These are phyloP conservation scores for Myripristis murdjan DNA, from an alignment of 2,797 vertebrate species.

Conservation along the genomic window DNA sequence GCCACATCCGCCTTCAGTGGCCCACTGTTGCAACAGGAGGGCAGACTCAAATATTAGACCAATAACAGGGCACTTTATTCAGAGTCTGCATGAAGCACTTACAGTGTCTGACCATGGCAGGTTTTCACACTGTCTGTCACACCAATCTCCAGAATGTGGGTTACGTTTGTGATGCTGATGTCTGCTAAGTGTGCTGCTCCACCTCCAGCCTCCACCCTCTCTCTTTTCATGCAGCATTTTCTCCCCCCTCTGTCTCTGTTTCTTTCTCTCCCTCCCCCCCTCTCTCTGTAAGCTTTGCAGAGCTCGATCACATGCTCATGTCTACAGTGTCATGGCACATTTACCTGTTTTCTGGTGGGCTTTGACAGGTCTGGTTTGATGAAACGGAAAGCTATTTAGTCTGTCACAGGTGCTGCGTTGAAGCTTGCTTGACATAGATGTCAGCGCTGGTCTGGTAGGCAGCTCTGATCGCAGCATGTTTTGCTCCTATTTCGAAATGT, in stretches of 20 bases:
- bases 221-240: slow-evolving; percentile 12
- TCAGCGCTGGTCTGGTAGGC: slow-evolving; percentile 47
- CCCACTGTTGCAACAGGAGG: slow-evolving; percentile 33
- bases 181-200: slow-evolving; percentile 50
- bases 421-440: slow-evolving; percentile 60
- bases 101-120: slow-evolving; percentile 26
- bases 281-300: slow-evolving; percentile 16
- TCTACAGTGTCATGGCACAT: slow-evolving; percentile 59
- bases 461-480: slow-evolving; percentile 44
- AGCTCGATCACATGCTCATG: slow-evolving; percentile 60
- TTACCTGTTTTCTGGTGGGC: slow-evolving; percentile 52
- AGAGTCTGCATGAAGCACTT: background rate
- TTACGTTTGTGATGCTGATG: slow-evolving; percentile 69
- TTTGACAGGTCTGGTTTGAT: slow-evolving; percentile 73
- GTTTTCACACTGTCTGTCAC: slow-evolving; percentile 48
- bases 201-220: slow-evolving; percentile 5
- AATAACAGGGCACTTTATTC: slow-evolving; percentile 38
- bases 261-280: slow-evolving; percentile 1
- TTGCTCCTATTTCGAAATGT: slow-evolving; percentile 33
- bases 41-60: slow-evolving; percentile 39
- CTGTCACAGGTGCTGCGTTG: slow-evolving; percentile 70
- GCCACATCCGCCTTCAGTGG: slow-evolving; percentile 56
- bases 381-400: slow-evolving; percentile 75
- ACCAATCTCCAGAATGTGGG: slow-evolving; percentile 57
- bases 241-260: slow-evolving; percentile 7